Percentiles rank a stretch among this genome's conserved stretches.
Conservation (phyloP, 2,113 vertebrate species). For the Rynchops niger region DNA sequence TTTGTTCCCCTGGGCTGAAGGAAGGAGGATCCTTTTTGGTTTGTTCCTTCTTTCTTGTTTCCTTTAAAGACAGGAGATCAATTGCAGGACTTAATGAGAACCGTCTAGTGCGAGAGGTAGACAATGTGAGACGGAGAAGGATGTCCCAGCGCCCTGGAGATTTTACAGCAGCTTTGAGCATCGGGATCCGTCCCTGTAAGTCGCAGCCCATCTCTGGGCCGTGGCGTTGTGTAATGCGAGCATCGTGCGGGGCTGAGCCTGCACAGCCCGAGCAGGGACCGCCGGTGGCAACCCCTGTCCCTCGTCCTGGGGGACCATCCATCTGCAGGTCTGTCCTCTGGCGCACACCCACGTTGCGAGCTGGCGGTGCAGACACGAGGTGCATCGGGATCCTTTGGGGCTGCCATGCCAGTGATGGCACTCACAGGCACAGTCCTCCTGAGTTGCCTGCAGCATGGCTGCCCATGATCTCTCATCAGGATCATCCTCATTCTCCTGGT, state of each 20-base stretch:
- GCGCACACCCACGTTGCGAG: rapidly evolving
- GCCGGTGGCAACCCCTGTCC: neutral
- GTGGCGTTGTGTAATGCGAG: rapidly evolving
- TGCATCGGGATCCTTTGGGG: neutral
- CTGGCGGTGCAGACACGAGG: rapidly evolving
- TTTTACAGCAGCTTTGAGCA: neutral
- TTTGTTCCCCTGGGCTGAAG: constrained; percentile 35
- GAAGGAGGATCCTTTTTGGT: constrained; percentile 47
- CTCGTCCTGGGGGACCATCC: neutral
- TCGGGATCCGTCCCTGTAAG: neutral
- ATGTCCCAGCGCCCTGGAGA: neutral
- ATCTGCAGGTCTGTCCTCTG: rapidly evolving
- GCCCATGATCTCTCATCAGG: rapidly evolving
- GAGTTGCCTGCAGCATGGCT: neutral
- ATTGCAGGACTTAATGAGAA: constrained; percentile 38
- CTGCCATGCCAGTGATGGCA: rapidly evolving
- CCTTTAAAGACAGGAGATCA: constrained; percentile 50
- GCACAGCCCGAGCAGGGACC: rapidly evolving
- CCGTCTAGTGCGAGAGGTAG: constrained; percentile 35
- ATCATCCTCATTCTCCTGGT: neutral
- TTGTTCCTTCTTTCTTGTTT: constrained; percentile 53
- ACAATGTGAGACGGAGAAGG: neutral
- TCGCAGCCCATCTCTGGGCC: neutral
- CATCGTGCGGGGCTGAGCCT: rapidly evolving
- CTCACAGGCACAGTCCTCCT: rapidly evolving